Evolutionary conservation across 1,140 invertebrate species (phyloP).

Genomic region (Lycorma delicatula): DNA sequence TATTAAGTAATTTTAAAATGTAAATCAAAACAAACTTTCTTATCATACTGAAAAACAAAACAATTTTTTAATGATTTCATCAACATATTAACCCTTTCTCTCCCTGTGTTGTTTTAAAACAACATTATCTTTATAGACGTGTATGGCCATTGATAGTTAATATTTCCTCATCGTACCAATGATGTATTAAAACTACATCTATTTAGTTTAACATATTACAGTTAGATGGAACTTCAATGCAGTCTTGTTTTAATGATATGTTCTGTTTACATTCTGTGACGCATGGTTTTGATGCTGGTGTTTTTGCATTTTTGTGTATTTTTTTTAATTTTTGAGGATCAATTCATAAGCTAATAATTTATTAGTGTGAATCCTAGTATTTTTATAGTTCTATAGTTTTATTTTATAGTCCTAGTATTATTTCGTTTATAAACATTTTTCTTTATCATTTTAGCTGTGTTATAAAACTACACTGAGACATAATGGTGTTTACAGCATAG

Average conservation of each 20-base stretch:
- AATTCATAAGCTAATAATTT: neutral
- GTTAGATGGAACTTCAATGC: neutral
- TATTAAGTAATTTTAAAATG: too few relatives aligned
- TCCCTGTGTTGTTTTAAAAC: neutral
- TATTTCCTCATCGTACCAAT: neutral
- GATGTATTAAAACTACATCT: neutral
- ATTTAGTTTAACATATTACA: neutral
- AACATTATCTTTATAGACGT: neutral
- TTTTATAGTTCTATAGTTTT: neutral
- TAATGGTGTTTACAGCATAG: too few relatives aligned
- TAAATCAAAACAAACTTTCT: too few relatives aligned
- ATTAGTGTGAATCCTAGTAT: neutral
- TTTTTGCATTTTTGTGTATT: neutral
- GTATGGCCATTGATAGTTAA: neutral
- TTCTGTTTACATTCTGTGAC: neutral
- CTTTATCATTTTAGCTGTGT: neutral
- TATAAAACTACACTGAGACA: neutral
- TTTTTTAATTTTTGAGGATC: neutral
- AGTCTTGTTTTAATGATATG: neutral
- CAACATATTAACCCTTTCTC: constrained; percentile 1
- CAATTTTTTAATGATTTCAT: too few relatives aligned
- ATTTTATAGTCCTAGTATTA: neutral
- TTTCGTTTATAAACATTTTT: neutral
- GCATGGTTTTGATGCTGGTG: neutral
- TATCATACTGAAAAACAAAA: too few relatives aligned